Evolutionary conservation across 2,888 invertebrate species (phyloP).

Genomic region (Autographa pulchrina): DNA sequence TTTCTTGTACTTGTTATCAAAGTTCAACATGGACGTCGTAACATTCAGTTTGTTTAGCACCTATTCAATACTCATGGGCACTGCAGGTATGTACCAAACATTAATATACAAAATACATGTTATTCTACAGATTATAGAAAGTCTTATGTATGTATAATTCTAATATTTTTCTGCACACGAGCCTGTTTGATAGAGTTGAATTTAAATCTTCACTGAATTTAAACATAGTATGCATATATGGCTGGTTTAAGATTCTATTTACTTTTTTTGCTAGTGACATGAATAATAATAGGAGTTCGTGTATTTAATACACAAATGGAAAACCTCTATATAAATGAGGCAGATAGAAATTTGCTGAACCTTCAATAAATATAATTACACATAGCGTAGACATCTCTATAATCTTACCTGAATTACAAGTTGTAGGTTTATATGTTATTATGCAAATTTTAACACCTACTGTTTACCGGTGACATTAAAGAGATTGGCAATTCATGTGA

Average conservation of each 20-base stretch:
- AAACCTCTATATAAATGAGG: not conserved
- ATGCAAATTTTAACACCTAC: not conserved
- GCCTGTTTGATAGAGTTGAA: too few relatives aligned
- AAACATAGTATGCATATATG: too few relatives aligned
- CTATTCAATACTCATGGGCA: slow-evolving; percentile 83
- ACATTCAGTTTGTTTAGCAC: slow-evolving; percentile 87
- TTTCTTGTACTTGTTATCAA: slow-evolving; percentile 85
- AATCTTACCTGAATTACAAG: not conserved
- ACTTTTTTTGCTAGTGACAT: too few relatives aligned
- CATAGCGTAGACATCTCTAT: not conserved
- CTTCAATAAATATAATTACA: too few relatives aligned
- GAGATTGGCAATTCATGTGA: not conserved
- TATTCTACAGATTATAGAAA: too few relatives aligned
- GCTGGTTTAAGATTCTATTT: too few relatives aligned
- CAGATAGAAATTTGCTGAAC: not conserved
- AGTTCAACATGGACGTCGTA: slow-evolving; percentile 86
- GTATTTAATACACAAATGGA: too few relatives aligned
- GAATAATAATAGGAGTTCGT: too few relatives aligned
- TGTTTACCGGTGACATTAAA: not conserved
- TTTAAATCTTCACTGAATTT: too few relatives aligned
- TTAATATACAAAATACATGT: too few relatives aligned
- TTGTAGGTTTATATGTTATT: not conserved
- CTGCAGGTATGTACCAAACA: slow-evolving; percentile 80
- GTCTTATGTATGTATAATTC: too few relatives aligned
- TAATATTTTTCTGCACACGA: too few relatives aligned